Conservation (phyloP, 2,113 vertebrate species). For the Pelmatolapia mariae region DNA sequence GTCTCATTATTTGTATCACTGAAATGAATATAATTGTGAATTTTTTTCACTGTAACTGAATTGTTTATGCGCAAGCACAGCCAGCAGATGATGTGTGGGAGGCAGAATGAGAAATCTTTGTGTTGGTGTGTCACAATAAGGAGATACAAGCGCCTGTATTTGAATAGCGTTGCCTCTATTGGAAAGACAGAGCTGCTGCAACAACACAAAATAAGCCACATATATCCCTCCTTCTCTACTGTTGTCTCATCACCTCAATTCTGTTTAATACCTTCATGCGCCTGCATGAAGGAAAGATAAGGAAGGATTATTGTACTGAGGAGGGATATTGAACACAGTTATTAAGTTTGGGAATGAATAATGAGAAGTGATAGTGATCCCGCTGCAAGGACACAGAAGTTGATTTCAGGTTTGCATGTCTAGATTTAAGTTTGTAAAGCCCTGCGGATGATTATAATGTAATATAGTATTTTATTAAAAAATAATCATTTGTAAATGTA, state of each 20-base stretch:
- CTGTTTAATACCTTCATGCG: slow-evolving; percentile 38
- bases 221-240: not conserved
- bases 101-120: slow-evolving; percentile 27
- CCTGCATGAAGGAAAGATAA: slow-evolving; percentile 45
- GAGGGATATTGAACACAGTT: slow-evolving; percentile 46
- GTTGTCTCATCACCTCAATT: slow-evolving; percentile 7
- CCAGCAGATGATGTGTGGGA: slow-evolving; percentile 57
- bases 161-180: slow-evolving; percentile 21
- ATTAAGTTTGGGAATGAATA: slow-evolving; percentile 51
- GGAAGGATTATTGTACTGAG: slow-evolving; percentile 35
- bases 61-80: slow-evolving; percentile 24
- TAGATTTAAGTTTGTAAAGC: slow-evolving; percentile 11
- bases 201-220: slow-evolving; percentile 13
- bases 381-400: slow-evolving; percentile 26
- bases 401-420: slow-evolving; percentile 9
- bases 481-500: not conserved
- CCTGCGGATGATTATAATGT: not conserved
- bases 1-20: not conserved
- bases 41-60: not conserved
- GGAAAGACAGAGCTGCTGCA: not conserved
- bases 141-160: slow-evolving; percentile 7
- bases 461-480: not conserved
- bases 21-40: not conserved
- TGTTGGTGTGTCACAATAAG: slow-evolving; percentile 24
- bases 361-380: slow-evolving; percentile 51